Base-by-base conservation (phyloP, 2,888 invertebrate genomes). In the Lycocerus yunnanus region DNA sequence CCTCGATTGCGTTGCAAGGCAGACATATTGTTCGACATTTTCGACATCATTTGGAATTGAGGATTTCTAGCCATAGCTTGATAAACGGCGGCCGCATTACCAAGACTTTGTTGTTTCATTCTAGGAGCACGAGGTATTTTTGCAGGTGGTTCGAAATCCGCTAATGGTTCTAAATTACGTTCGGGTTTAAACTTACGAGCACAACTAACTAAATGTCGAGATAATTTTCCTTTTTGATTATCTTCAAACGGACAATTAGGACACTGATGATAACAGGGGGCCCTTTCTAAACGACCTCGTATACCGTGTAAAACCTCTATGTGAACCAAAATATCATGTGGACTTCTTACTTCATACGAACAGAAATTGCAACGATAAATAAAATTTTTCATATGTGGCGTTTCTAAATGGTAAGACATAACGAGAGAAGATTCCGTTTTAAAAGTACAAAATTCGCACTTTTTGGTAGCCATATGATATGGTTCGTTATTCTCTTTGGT, bases 231-330 rank as follows among this genome's bases (percentile, higher is more conserved):
- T 87, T 96, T 97, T 71, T 96, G 95, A 83, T 96, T 96, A 82
- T 97, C 96, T 86, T 98, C 97, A 84, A 97, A 97, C 0, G 96
- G 95, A 88, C 98, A 98, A 84, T 96, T 95, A 0, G 95, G 93
- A 85, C 97, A 98, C 85, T 97, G 96, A 86, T 97, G 97, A 86
- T 94, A 94, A 0, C 95, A 93, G 20, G 94, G 93, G 0, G 95
- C 95, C 78, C 95, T 90, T 82, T 97, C 96, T 75, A 97, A 87
- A 77, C 94, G 92, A 5, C 95, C 97, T 81, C 94, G 90, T 14
- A 94, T 92, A 80, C 93, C 93, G 86, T 98, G 98, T 83, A 95
- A 93, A 0, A 94, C 93, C 85, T 97, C 95, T 95, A 97, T 96
- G 84, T 98, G 98, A 84, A 93, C 94, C 16, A 95, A 89, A 81